These are phyloP conservation scores for Norana najaformis DNA, from an alignment of 2,888 invertebrate species.

Conservation along the genomic window DNA sequence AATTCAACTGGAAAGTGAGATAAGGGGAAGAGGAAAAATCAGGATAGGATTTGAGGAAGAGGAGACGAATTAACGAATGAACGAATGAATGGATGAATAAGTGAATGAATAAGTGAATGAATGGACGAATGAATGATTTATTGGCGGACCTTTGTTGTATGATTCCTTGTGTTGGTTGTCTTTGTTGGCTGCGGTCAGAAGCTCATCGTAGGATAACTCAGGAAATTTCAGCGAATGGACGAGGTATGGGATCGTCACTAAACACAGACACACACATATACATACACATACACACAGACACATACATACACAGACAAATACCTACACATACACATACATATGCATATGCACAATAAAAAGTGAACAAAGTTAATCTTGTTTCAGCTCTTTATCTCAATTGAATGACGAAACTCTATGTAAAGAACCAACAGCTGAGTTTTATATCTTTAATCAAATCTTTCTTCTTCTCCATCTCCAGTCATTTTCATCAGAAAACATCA, in stretches of 20 bases:
- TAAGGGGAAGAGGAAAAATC: too few species aligned
- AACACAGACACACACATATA: background rate
- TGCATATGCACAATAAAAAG: too few species aligned
- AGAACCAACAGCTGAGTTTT: too few species aligned
- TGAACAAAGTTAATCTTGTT: too few species aligned
- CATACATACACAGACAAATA: too few species aligned
- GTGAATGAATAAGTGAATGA: background rate
- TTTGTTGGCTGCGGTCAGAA: background rate
- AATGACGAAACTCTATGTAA: too few species aligned
- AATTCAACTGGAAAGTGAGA: too few species aligned
- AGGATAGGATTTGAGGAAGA: too few species aligned
- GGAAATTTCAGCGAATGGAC: background rate
- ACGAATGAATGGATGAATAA: background rate
- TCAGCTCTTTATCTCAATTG: too few species aligned
- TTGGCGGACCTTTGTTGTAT: background rate
- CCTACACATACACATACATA: too few species aligned
- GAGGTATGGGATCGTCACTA: constrained; percentile 17
- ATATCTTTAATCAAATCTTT: too few species aligned
- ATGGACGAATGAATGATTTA: background rate
- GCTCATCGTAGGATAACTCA: background rate
- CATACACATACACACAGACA: background rate
- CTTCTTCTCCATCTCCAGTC: background rate
- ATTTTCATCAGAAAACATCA: background rate
- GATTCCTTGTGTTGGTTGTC: background rate
- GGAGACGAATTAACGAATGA: background rate